phyloP scores from a whole-genome alignment of 2,888 invertebrate genomes.

The Ormia ochracea region DNA sequence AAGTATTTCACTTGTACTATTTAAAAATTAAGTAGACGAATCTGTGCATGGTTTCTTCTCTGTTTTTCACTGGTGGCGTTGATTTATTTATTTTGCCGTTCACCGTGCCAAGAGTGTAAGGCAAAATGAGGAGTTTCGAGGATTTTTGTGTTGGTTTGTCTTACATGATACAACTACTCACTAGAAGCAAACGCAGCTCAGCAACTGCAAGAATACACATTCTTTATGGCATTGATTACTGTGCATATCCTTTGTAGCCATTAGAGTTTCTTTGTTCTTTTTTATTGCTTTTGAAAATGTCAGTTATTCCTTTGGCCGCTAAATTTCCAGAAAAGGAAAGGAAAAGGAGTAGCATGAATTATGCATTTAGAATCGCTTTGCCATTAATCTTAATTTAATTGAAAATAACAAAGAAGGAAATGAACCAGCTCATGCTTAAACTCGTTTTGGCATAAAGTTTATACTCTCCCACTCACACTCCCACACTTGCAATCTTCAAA shows the following conservation, averaged over 20 bases:
- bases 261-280: constrained; percentile 9
- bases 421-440: constrained; percentile 39
- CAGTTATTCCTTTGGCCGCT: constrained; percentile 41
- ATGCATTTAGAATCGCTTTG: constrained; percentile 52
- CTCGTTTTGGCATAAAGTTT: constrained; percentile 15
- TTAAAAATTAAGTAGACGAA: background rate
- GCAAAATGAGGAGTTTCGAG: background rate
- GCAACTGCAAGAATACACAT: background rate
- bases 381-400: constrained; percentile 63
- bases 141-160: background rate
- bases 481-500: background rate
- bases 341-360: constrained; percentile 50
- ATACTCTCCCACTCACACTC: background rate
- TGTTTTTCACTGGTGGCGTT: background rate
- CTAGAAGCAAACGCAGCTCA: background rate
- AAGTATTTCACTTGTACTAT: background rate
- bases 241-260: constrained; percentile 34
- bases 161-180: background rate
- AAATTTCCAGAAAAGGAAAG: constrained; percentile 41
- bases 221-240: constrained; percentile 45
- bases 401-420: constrained; percentile 46
- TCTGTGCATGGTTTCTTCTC: background rate
- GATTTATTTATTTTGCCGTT: constrained; percentile 22
- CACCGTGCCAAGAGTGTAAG: constrained; percentile 16
- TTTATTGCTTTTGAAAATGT: constrained; percentile 29